phyloP scores from a whole-genome alignment of 2,888 invertebrate species.

The Pelosia muscerda region DNA sequence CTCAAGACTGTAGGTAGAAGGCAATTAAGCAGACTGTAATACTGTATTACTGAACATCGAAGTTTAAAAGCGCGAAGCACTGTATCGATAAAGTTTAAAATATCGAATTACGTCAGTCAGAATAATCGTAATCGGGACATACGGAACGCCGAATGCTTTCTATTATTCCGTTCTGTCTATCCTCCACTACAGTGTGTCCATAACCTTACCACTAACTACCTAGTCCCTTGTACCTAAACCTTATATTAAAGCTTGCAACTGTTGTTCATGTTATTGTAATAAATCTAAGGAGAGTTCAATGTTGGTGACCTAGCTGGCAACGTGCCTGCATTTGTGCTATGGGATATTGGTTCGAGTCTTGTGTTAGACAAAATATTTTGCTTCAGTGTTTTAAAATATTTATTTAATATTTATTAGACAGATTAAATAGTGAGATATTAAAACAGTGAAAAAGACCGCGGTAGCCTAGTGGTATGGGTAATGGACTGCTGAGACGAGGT shows the following conservation, averaged over 20 bases:
- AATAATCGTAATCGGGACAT: no score
- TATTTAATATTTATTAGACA: neutral
- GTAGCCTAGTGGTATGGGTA: no score
- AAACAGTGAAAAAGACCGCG: no score
- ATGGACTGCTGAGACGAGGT: no score
- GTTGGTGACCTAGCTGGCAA: conserved; percentile 28
- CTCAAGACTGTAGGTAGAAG: no score
- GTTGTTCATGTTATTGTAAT: conserved; percentile 24
- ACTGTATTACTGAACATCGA: no score
- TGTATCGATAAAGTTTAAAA: no score
- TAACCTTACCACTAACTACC: neutral
- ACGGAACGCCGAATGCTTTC: no score
- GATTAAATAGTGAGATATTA: neutral
- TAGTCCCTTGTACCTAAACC: neutral
- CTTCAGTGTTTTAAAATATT: neutral
- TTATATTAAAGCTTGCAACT: conserved; percentile 24
- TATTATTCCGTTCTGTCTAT: no score
- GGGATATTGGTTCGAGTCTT: conserved; percentile 21
- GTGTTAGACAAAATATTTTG: conserved; percentile 17
- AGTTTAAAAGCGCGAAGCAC: no score
- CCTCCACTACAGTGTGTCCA: neutral
- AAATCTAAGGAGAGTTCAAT: conserved; percentile 24
- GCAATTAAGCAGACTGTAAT: no score
- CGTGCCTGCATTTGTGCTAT: conserved; percentile 16
- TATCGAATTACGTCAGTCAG: no score